Percentiles rank a stretch among this genome's conserved stretches.
These are phyloP conservation scores for Tor tambroides DNA, from an alignment of 2,113 vertebrate species.

Conservation along the genomic window DNA sequence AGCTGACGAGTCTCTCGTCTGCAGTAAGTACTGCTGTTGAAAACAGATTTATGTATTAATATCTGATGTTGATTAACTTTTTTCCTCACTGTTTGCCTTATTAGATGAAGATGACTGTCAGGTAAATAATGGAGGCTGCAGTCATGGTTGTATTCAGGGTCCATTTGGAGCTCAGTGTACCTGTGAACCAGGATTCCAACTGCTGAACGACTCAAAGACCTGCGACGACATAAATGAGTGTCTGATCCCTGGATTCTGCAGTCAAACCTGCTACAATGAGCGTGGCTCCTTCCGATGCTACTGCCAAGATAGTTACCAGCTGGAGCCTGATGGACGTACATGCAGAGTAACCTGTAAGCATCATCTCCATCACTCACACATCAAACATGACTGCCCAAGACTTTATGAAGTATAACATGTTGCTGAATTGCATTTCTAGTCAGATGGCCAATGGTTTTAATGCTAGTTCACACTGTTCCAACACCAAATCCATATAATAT, in stretches of 20 bases:
- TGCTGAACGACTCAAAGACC: slow-evolving; percentile 94
- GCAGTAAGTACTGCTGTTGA: slow-evolving; percentile 87
- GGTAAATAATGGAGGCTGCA: slow-evolving; percentile 93
- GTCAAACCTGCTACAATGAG: slow-evolving; percentile 93
- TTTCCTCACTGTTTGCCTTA: neutral
- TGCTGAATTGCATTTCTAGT: neutral
- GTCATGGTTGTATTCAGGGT: slow-evolving; percentile 91
- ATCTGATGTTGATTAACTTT: neutral
- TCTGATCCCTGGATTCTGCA: slow-evolving; percentile 87
- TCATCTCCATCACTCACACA: neutral
- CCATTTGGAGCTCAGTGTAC: slow-evolving; percentile 93
- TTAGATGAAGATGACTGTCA: slow-evolving; percentile 91
- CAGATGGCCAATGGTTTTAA: neutral
- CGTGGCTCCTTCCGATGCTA: slow-evolving; percentile 92
- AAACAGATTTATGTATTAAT: neutral
- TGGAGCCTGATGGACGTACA: slow-evolving; percentile 85
- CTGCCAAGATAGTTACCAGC: slow-evolving; percentile 86
- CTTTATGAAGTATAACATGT: neutral
- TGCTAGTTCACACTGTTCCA: neutral
- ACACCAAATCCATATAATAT: neutral
- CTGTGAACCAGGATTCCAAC: slow-evolving; percentile 87
- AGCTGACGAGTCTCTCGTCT: slow-evolving; percentile 95
- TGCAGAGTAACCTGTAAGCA: slow-evolving; percentile 91
- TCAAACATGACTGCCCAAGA: neutral
- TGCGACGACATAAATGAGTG: slow-evolving; percentile 95